phyloP scores from a whole-genome alignment of 2,888 invertebrate genomes.

The Tetranychus piercei region DNA sequence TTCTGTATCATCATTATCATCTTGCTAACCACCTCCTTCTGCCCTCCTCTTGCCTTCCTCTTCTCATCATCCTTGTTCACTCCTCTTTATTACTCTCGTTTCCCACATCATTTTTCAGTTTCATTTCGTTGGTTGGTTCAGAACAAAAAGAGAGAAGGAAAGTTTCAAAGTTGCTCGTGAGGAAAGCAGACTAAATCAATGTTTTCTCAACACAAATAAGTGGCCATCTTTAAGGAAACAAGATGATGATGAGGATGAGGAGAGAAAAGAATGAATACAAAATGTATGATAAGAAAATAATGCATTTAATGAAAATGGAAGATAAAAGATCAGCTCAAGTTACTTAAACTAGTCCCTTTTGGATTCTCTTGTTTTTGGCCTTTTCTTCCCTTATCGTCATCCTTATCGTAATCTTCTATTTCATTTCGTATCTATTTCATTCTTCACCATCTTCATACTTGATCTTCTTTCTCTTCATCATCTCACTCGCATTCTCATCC shows the following conservation, averaged over 20 bases:
- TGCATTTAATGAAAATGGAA: not conserved
- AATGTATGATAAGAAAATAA: not conserved
- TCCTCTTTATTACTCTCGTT: not conserved
- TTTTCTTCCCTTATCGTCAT: not conserved
- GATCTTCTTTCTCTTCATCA: not conserved
- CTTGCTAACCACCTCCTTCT: not conserved
- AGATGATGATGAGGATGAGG: not conserved
- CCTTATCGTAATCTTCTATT: not conserved
- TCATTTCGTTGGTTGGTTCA: no score
- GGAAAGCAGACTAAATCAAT: no score
- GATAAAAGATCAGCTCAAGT: not conserved
- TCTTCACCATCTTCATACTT: no score
- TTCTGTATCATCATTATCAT: not conserved
- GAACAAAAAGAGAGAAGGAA: no score
- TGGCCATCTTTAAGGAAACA: not conserved
- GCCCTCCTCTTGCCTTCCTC: not conserved
- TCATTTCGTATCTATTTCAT: not conserved
- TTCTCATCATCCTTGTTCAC: not conserved
- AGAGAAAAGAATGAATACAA: not conserved
- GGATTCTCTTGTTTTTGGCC: not conserved
- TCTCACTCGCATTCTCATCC: no score
- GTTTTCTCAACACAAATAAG: no score
- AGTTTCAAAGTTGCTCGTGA: no score
- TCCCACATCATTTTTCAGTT: not conserved
- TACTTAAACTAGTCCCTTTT: not conserved